Evolutionary conservation across 1,140 invertebrate species (phyloP).

Genomic region (Microplitis demolitor): DNA sequence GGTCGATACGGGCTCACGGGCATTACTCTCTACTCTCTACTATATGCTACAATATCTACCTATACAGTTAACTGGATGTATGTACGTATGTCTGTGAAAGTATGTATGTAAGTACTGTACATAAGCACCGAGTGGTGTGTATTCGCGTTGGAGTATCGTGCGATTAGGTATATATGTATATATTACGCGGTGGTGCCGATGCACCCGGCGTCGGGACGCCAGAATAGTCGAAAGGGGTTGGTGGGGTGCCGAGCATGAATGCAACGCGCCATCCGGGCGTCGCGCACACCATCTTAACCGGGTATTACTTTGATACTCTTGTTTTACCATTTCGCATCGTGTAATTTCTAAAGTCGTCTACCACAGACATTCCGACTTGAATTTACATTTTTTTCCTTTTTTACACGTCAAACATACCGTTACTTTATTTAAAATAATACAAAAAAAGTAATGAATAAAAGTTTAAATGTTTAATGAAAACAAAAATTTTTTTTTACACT

Average conservation of each 20-base stretch:
- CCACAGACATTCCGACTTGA: no score
- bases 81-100: neutral
- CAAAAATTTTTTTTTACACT: no score
- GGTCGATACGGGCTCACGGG: conserved; percentile 17
- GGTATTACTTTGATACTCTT: conserved; percentile 1
- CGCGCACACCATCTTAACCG: neutral
- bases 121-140: conserved; percentile 1
- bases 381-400: no score
- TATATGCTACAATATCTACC: no score
- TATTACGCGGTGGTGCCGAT: neutral
- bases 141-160: neutral
- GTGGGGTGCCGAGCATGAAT: neutral
- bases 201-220: conserved; percentile 21
- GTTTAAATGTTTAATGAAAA: no score
- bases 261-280: conserved; percentile 14
- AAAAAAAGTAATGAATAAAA: no score
- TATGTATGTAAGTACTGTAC: neutral
- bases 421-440: no score
- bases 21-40: neutral
- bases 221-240: neutral
- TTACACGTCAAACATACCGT: no score
- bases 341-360: neutral
- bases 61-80: no score
- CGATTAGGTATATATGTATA: conserved; percentile 19
- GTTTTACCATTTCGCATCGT: neutral